Evolutionary conservation across 2,888 invertebrate species (phyloP), one percentile per base, ranked within the genome.

Genomic region (Venustoraphidia nigricollis): DNA sequence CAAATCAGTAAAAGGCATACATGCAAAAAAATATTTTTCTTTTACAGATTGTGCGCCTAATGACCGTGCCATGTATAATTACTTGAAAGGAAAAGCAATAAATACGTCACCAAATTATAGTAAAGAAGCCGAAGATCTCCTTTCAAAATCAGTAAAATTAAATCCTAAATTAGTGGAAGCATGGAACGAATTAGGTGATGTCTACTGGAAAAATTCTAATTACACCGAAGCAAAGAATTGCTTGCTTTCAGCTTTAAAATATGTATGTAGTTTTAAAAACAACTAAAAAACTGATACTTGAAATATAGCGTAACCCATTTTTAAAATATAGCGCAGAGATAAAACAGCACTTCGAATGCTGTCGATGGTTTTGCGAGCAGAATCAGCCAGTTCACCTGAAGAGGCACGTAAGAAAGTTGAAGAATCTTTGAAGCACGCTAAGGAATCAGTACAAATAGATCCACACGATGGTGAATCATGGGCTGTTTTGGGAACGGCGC

Each of bases 141-240:
- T 92, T 42, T 83, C 86, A 44, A 87, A 85, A 63, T 82, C 91
- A 4, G 83, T 91, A 0, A 92, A 92, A 63, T 67, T 91, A 39
- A 83, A 89, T 60, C 88, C 89, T 1, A 81, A 79, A 55, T 66
- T 84, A 47, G 76, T 84, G 0, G 82, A 83, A 47, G 89, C 89
- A 0, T 92, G 91, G 91, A 90, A 90, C 60, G 84, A 90, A 62
- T 70, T 93, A 1, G 92, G 92, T 1, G 89, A 90, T 64, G 85
- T 84, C 60, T 88, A 86, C 62, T 90, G 88, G 83, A 91, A 91
- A 66, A 85, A 84, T 59, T 77, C 82, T 60, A 85, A 91, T 60
- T 69, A 87, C 8, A 73, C 76, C 53, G 83, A 84, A 58, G 88
- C 92, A 0, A 82, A 80, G 59, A 84, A 82, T 57, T 90, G 90